These are phyloP conservation scores for Pimpla rufipes DNA, from an alignment of 2,888 invertebrate species.

Conservation along the genomic window DNA sequence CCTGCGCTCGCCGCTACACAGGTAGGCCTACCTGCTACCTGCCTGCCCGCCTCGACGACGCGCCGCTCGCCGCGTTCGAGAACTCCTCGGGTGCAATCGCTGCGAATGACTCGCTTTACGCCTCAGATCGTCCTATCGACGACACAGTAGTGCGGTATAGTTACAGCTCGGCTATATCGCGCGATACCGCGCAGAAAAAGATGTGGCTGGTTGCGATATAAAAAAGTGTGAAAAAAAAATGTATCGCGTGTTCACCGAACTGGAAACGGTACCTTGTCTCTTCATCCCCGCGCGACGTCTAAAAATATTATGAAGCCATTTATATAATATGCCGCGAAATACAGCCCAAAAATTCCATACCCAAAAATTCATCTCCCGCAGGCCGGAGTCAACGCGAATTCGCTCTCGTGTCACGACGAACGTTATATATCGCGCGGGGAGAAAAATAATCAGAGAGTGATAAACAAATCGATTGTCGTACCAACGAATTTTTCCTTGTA, in stretches of 20 bases:
- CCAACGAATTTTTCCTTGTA: too few relatives aligned
- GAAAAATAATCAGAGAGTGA: too few relatives aligned
- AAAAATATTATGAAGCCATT: too few relatives aligned
- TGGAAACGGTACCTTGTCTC: too few relatives aligned
- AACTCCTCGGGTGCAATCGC: conserved; percentile 43
- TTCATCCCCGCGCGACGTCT: too few relatives aligned
- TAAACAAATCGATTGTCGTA: too few relatives aligned
- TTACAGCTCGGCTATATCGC: background rate
- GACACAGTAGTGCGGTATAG: background rate
- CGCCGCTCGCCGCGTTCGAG: conserved; percentile 2
- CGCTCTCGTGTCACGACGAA: background rate
- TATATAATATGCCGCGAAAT: too few relatives aligned
- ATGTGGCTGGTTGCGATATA: background rate
- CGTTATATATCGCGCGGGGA: too few relatives aligned
- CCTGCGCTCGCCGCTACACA: too few relatives aligned
- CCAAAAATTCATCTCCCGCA: background rate
- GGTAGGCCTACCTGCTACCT: background rate
- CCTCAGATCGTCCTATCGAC: conserved; percentile 35
- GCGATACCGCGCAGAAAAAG: background rate
- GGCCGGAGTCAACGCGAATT: background rate
- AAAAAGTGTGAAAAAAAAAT: too few relatives aligned
- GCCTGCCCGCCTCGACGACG: conserved; percentile 7
- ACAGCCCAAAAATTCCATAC: background rate
- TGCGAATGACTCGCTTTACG: conserved; percentile 52
- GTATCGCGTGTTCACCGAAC: too few relatives aligned